Conservation (phyloP, 2,888 invertebrate species). For the Baccha elongata region DNA sequence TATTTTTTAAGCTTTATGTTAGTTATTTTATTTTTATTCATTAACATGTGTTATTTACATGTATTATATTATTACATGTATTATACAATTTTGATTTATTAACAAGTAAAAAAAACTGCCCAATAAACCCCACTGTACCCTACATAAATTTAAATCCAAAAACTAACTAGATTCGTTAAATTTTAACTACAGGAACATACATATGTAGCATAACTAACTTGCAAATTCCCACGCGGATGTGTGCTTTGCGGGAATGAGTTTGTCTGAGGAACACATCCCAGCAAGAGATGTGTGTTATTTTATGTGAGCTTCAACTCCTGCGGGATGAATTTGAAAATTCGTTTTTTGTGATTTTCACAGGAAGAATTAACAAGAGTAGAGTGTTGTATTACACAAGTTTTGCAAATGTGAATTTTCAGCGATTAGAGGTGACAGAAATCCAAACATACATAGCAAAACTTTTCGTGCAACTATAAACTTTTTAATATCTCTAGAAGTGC, state of each 20-base stretch:
- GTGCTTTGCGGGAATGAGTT: neutral
- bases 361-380: conserved; percentile 35
- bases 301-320: conserved; percentile 31
- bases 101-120: conserved; percentile 21
- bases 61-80: too few species aligned
- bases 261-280: conserved; percentile 26
- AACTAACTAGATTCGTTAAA: conserved; percentile 47
- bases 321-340: conserved; percentile 47
- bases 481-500: conserved; percentile 58
- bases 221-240: neutral
- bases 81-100: too few species aligned
- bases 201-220: conserved; percentile 21
- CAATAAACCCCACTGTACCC: too few species aligned
- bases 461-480: conserved; percentile 32
- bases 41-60: too few species aligned
- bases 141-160: conserved; percentile 49
- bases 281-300: conserved; percentile 44
- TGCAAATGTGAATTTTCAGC: neutral
- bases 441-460: conserved; percentile 13
- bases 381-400: conserved; percentile 32
- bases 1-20: too few species aligned
- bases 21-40: too few species aligned
- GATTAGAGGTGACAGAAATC: conserved; percentile 8
- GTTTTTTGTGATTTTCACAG: conserved; percentile 3
- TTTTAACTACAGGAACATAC: neutral